Evolutionary conservation across 1,140 invertebrate genomes (phyloP), one percentile per base, ranked within the genome.

Genomic region (Adelges cooleyi): DNA sequence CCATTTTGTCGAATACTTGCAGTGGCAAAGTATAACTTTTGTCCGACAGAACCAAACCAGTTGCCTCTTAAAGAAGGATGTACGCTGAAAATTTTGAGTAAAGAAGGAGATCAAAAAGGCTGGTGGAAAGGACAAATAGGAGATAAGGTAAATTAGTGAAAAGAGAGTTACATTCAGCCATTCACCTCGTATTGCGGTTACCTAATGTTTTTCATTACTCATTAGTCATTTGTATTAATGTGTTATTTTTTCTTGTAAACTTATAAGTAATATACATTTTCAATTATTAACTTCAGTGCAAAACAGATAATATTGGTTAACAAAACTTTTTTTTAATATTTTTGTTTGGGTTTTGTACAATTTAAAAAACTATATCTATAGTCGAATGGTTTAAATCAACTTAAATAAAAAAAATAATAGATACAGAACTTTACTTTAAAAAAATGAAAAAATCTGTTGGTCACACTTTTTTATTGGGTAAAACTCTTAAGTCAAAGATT

Each of bases 121-220:
- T 90, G 86, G 86, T 89, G 86, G 86, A 87, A 87, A 69, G 87
- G 87, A 33, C 81, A 83, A 71, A 80, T 84, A 50, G 80, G 80
- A 48, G 80, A 85, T 70, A 78, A 77, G 74, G 82, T 81, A 72
- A 71, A 66, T 68, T 17, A n/a, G n/a, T n/a, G n/a, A n/a, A n/a
- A n/a, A n/a, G n/a, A n/a, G n/a, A n/a, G 10, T 18, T 22, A 9
- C 22, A 51, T 11, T 33, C 11, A 13, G 33, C 5, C 38, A 23
- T 68, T 53, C 48, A 20, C 52, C 11, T 13, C 9, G 10, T 22
- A 36, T 6, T 65, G 33, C n/a, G 13, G 22, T 6, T 23, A n/a
- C 56, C 15, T 8, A 15, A 23, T 48, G 17, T 48, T 13, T 25
- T 13, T 48, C n/a, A 66, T 17, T 11, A 25, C 48, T 8, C 59